Percentiles rank a stretch among this genome's conserved stretches.
phyloP scores from a whole-genome alignment of 2,113 vertebrate species.

The Polypterus bichir region DNA sequence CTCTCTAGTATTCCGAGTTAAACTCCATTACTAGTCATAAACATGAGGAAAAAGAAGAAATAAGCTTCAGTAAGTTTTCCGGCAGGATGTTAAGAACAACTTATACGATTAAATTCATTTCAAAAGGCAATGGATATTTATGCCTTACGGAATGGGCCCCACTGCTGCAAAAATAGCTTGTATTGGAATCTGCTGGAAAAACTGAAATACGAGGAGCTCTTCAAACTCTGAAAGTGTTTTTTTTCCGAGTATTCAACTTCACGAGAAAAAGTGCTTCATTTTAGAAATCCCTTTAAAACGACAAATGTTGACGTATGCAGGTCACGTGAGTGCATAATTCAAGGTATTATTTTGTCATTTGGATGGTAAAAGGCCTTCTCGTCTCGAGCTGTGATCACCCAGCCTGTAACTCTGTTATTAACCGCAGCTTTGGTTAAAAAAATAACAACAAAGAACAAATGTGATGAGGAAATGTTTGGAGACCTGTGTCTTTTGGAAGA shows the following conservation, averaged over 20 bases:
- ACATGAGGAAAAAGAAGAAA: no score
- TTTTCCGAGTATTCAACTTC: neutral
- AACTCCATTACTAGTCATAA: no score
- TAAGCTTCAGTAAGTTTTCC: constrained; percentile 15
- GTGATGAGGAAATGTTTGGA: constrained; percentile 16
- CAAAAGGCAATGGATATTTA: constrained; percentile 19
- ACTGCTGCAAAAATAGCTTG: neutral
- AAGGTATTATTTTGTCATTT: constrained; percentile 36
- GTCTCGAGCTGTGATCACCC: constrained; percentile 18
- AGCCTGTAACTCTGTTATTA: constrained; percentile 28
- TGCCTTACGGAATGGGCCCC: no score
- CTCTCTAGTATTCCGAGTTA: neutral
- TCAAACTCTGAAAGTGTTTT: neutral
- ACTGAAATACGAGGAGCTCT: neutral
- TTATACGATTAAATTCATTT: constrained; percentile 35
- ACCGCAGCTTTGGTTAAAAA: constrained; percentile 14
- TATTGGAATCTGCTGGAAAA: neutral
- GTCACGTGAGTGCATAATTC: constrained; percentile 37
- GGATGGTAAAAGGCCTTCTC: constrained; percentile 15
- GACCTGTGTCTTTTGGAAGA: constrained; percentile 14
- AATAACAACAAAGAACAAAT: constrained; percentile 14
- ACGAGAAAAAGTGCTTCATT: constrained; percentile 8
- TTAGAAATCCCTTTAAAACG: constrained; percentile 25
- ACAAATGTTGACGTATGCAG: constrained; percentile 32
- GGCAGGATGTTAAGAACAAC: constrained; percentile 23